Conservation (phyloP, 1,140 invertebrate genomes). For the Trachelipus rathkii region DNA sequence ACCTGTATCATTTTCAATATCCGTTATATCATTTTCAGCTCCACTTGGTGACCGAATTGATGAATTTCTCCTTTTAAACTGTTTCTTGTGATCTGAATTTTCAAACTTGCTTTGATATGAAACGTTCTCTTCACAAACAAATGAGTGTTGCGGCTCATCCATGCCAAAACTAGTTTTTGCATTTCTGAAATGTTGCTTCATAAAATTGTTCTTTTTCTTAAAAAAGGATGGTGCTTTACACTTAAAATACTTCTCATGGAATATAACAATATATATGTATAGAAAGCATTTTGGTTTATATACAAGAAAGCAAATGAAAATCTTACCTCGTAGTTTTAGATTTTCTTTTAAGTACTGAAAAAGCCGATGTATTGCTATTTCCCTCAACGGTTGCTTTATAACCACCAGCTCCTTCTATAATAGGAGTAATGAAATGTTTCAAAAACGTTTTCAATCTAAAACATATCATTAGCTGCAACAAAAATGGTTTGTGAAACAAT, state of each 20-base stretch:
- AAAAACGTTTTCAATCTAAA: conserved; percentile 78
- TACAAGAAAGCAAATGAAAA: no score
- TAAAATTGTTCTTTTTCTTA: no score
- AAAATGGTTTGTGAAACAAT: conserved; percentile 87
- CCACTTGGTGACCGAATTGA: neutral
- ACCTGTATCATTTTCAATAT: conserved; percentile 1
- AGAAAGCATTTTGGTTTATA: no score
- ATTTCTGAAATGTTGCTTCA: neutral
- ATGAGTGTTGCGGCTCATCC: neutral
- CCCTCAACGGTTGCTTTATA: conserved; percentile 58
- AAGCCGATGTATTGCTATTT: neutral
- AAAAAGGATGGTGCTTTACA: no score
- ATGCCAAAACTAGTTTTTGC: neutral
- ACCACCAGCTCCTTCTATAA: conserved; percentile 91
- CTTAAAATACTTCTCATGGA: no score
- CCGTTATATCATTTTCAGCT: neutral
- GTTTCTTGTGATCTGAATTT: neutral
- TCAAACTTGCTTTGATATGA: neutral
- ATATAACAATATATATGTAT: no score
- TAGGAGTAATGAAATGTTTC: conserved; percentile 78
- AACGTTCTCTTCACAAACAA: neutral
- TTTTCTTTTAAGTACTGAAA: no score
- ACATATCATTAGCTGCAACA: conserved; percentile 85
- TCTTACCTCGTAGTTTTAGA: no score
- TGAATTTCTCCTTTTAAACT: neutral